Conservation (phyloP, 2,888 invertebrate genomes). For the Digitonthophagus gazella region DNA sequence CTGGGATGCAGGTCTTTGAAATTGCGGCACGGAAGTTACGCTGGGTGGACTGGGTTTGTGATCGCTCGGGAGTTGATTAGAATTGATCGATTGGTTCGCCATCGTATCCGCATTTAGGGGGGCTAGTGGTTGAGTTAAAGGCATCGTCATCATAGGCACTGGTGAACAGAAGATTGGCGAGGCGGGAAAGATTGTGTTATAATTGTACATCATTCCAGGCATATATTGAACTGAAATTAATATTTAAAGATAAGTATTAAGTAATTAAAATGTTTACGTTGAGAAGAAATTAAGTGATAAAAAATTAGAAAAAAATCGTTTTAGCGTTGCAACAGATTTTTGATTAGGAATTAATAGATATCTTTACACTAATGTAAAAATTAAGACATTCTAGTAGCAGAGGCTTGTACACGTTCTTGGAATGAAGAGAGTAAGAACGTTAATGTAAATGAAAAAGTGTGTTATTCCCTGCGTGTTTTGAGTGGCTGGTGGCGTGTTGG, state of each 20-base stretch:
- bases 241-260: constrained; percentile 11
- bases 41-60: constrained; percentile 37
- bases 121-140: constrained; percentile 39
- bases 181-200: constrained; percentile 54
- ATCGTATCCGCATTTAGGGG: constrained; percentile 31
- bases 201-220: constrained; percentile 61
- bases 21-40: constrained; percentile 35
- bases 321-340: neutral
- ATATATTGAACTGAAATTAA: constrained; percentile 62
- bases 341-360: no score
- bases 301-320: neutral
- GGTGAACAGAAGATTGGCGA: constrained; percentile 65
- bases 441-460: no score
- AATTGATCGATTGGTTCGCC: constrained; percentile 21
- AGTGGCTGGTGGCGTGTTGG: no score
- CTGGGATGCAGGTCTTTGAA: constrained; percentile 53
- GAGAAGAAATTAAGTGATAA: no score
- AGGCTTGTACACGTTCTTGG: no score
- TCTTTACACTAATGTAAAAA: no score
- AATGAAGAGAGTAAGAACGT: no score
- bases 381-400: no score
- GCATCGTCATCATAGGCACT: constrained; percentile 45
- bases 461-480: no score
- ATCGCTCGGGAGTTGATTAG: constrained; percentile 34
- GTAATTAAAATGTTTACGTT: no score